Evolutionary conservation across 2,113 vertebrate species (phyloP).

Genomic region (Centropristis striata): DNA sequence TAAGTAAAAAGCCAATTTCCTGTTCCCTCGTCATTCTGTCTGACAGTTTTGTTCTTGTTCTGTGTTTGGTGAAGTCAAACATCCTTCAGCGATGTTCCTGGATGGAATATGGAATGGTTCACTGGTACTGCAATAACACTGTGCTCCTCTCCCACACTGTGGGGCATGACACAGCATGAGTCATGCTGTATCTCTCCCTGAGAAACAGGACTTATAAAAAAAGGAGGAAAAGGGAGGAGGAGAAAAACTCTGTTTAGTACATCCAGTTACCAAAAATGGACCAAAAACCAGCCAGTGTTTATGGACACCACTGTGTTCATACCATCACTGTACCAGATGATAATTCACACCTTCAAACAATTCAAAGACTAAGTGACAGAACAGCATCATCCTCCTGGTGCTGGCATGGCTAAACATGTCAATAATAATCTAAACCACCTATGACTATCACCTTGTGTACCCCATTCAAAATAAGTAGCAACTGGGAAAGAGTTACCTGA

Average conservation of each 20-base stretch:
- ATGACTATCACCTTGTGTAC: neutral
- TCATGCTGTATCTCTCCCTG: neutral
- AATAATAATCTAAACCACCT: neutral
- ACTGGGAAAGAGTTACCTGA: neutral
- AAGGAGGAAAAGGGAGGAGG: neutral
- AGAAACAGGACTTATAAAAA: neutral
- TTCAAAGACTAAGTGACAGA: neutral
- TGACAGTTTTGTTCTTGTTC: neutral
- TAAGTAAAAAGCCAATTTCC: neutral
- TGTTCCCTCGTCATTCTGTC: neutral
- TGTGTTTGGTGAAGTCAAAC: neutral
- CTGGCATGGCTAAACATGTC: neutral
- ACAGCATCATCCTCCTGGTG: neutral
- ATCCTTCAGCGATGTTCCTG: neutral
- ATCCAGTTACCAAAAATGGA: neutral
- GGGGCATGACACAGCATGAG: neutral
- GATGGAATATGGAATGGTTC: neutral
- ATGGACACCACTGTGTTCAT: neutral
- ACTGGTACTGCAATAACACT: neutral
- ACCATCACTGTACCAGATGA: neutral
- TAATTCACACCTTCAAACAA: neutral
- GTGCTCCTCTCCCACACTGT: conserved; percentile 7
- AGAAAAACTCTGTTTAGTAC: neutral
- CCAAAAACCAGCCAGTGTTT: neutral
- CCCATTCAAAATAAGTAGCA: neutral